Evolutionary conservation across 92 coral and sea anemone genomes (phyloP), one percentile per base, ranked within the genome.

Genomic region (Diadumene lineata): DNA sequence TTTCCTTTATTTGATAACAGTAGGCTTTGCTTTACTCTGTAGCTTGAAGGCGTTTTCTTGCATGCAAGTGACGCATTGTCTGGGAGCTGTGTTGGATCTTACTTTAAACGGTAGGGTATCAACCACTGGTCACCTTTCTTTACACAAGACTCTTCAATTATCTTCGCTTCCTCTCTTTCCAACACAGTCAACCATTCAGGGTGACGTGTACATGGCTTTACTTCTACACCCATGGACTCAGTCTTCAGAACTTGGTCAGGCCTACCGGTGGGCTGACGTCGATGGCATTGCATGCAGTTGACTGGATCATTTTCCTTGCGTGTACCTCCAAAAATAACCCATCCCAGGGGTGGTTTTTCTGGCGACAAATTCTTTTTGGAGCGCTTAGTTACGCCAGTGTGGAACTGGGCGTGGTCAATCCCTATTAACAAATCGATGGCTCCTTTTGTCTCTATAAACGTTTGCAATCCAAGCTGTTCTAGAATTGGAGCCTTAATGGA

Each of bases 141-240:
- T n/a, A n/a, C n/a, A n/a, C n/a, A n/a, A n/a, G 83, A 83, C 1
- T 67, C 77, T 26, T 78, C 79, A 15, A 84, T 78, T n/a, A 83
- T 50, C 31, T 70, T 68, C 13, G 81, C 80, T 31, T 81, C 86
- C 58, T 29, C 63, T 55, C 60, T 27, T 56, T 74, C 86, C 16
- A 44, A 33, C 29, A 57, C 10, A 66, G 60, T n/a, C n/a, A n/a
- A n/a, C n/a, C n/a, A n/a, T n/a, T n/a, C n/a, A n/a, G n/a, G n/a
- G 28, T 79, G 1, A 70, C 78, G 32, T 34, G 43, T 4, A 84
- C 89, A n/a, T n/a, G n/a, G n/a, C n/a, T n/a, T n/a, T n/a, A n/a
- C n/a, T n/a, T n/a, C n/a, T n/a, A n/a, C n/a, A 0, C 89, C 85
- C 85, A 85, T 80, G 43, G 89, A 33, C 75, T 85, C 85, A n/a